phyloP scores from a whole-genome alignment of 2,888 invertebrate genomes.

The Meghimatium bilineatum region DNA sequence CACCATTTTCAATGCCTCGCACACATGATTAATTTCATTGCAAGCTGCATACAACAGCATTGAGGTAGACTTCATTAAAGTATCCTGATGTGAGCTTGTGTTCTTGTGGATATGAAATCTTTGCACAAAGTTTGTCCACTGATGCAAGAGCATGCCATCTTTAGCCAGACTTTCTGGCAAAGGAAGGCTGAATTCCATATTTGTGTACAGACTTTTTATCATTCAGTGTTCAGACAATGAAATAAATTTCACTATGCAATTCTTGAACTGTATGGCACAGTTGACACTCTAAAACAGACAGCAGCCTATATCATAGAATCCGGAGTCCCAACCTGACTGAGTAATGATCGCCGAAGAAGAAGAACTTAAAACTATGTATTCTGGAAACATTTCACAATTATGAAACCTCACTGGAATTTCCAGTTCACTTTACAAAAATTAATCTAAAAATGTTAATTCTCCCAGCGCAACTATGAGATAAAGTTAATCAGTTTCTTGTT shows the following conservation, averaged over 20 bases:
- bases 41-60: slow-evolving; percentile 31
- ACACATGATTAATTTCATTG: slow-evolving; percentile 3
- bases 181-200: slow-evolving; percentile 37
- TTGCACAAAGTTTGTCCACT: slow-evolving; percentile 33
- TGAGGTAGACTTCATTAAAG: not conserved
- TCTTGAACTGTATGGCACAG: no score
- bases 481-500: not conserved
- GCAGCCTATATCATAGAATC: no score
- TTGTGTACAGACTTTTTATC: not conserved
- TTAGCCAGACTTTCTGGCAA: slow-evolving; percentile 5
- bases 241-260: no score
- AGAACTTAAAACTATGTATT: no score
- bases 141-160: slow-evolving; percentile 13
- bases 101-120: slow-evolving; percentile 27
- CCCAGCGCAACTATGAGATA: no score
- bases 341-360: no score
- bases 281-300: no score
- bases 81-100: slow-evolving; percentile 1
- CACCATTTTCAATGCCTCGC: slow-evolving; percentile 13
- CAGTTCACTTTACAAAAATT: not conserved
- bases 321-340: no score
- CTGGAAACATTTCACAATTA: not conserved
- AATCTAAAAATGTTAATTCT: not conserved
- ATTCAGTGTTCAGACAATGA: not conserved
- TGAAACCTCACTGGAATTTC: not conserved